phyloP scores from a whole-genome alignment of 1,140 invertebrate genomes.

The Antheraea mylitta region DNA sequence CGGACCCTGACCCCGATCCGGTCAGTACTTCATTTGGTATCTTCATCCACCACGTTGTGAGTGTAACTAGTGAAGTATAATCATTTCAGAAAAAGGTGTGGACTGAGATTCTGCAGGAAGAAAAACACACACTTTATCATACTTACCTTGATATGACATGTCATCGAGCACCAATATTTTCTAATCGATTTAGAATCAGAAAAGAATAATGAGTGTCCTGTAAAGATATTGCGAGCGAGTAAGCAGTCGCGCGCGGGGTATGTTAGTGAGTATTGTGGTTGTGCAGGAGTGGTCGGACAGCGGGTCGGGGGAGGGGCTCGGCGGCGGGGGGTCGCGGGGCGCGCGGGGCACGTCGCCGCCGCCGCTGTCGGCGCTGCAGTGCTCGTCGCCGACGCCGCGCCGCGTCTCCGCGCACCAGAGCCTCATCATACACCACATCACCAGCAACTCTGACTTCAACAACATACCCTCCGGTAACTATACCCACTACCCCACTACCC shows the following conservation, averaged over 20 bases:
- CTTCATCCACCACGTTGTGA: too few relatives aligned
- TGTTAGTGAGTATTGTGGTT: too few relatives aligned
- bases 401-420: constrained; percentile 66
- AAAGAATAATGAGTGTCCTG: too few relatives aligned
- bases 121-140: too few relatives aligned
- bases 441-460: constrained; percentile 69
- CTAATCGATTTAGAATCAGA: too few relatives aligned
- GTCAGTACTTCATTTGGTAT: constrained; percentile 20
- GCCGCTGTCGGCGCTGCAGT: constrained; percentile 67
- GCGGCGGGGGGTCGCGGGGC: constrained; percentile 15
- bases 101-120: too few relatives aligned
- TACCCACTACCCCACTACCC: not conserved
- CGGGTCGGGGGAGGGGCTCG: constrained; percentile 23
- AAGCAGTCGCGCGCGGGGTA: too few relatives aligned
- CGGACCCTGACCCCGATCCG: constrained; percentile 47
- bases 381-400: constrained; percentile 67
- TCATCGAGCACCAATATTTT: too few relatives aligned
- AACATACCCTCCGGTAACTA: constrained; percentile 61
- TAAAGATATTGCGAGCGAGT: too few relatives aligned
- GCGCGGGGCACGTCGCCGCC: constrained; percentile 43
- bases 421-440: constrained; percentile 72
- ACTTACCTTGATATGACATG: too few relatives aligned
- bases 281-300: constrained; percentile 53
- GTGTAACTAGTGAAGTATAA: too few relatives aligned
- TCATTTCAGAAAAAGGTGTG: too few relatives aligned